These are phyloP conservation scores for Chrysolina haemoptera DNA, from an alignment of 2,888 invertebrate species.

Conservation along the genomic window DNA sequence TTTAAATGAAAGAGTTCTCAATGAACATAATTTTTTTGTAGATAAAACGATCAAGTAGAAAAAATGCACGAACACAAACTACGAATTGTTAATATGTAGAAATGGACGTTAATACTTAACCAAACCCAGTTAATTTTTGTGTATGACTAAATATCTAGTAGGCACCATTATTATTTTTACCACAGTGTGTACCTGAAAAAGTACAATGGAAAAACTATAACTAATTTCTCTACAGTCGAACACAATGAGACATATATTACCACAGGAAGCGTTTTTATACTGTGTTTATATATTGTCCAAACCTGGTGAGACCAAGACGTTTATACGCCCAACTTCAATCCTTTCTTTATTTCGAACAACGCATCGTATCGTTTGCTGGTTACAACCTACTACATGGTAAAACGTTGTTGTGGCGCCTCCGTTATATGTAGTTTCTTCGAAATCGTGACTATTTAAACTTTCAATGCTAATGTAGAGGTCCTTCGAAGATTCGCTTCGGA, in stretches of 20 bases:
- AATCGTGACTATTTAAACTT: slow-evolving; percentile 48
- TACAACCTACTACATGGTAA: slow-evolving; percentile 64
- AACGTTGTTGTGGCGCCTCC: slow-evolving; percentile 57
- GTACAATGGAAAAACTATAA: slow-evolving; percentile 5
- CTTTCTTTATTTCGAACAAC: slow-evolving; percentile 49
- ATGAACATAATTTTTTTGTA: neutral
- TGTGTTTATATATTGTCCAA: slow-evolving; percentile 49
- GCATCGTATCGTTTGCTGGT: slow-evolving; percentile 52
- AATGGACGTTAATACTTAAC: slow-evolving; percentile 13
- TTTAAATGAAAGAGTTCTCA: no score
- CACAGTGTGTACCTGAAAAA: slow-evolving; percentile 18
- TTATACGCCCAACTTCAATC: slow-evolving; percentile 49
- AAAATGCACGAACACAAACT: slow-evolving; percentile 25
- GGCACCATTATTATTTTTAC: slow-evolving; percentile 22
- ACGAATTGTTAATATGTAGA: slow-evolving; percentile 17
- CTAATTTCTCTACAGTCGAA: slow-evolving; percentile 28
- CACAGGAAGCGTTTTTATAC: slow-evolving; percentile 52
- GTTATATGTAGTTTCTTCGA: slow-evolving; percentile 39
- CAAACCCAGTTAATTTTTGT: slow-evolving; percentile 25
- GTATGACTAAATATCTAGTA: slow-evolving; percentile 1
- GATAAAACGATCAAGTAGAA: neutral
- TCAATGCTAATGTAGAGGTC: slow-evolving; percentile 52
- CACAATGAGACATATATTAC: slow-evolving; percentile 33
- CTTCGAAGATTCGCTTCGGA: slow-evolving; percentile 62
- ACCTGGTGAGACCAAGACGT: slow-evolving; percentile 55